phyloP scores from a whole-genome alignment of 2,113 vertebrate genomes.

The Haplotaxodon microlepis region DNA sequence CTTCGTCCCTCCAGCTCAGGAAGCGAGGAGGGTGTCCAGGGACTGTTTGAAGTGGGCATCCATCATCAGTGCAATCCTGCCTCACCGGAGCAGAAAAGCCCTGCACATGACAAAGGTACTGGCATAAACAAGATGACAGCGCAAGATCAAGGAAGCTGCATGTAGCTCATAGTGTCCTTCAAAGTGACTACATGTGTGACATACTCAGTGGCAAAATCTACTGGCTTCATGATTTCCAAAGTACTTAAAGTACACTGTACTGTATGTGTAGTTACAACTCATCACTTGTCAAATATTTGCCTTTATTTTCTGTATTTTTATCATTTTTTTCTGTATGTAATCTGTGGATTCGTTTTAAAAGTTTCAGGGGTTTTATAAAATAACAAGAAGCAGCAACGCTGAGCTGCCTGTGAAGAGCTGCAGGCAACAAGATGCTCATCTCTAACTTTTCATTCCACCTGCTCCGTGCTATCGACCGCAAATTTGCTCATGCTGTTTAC shows the following conservation, averaged over 20 bases:
- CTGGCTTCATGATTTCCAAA: not conserved
- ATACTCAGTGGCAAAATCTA: not conserved
- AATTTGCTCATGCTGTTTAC: not conserved
- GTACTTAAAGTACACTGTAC: not conserved
- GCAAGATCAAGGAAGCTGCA: not conserved
- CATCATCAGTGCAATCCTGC: not conserved
- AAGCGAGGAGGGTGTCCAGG: conserved; percentile 28
- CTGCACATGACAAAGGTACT: conserved; percentile 24
- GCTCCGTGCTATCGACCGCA: not conserved
- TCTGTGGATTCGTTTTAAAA: not conserved
- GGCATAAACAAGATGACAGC: not conserved
- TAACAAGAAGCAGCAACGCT: not conserved
- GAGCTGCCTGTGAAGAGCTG: not conserved
- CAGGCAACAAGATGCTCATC: not conserved
- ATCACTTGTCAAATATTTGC: not conserved
- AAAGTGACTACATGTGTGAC: not conserved
- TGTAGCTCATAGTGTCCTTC: not conserved
- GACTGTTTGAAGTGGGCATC: not conserved
- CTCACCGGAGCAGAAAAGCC: not conserved
- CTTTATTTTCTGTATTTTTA: not conserved
- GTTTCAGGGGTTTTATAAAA: not conserved
- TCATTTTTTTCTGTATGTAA: not conserved
- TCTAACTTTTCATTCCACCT: not conserved
- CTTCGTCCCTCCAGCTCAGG: conserved; percentile 14
- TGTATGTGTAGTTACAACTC: not conserved